A percentile compares a stretch with the other conserved stretches of the same genome.
phyloP scores from a whole-genome alignment of 2,797 vertebrate species.

The Phrynocephalus forsythii region DNA sequence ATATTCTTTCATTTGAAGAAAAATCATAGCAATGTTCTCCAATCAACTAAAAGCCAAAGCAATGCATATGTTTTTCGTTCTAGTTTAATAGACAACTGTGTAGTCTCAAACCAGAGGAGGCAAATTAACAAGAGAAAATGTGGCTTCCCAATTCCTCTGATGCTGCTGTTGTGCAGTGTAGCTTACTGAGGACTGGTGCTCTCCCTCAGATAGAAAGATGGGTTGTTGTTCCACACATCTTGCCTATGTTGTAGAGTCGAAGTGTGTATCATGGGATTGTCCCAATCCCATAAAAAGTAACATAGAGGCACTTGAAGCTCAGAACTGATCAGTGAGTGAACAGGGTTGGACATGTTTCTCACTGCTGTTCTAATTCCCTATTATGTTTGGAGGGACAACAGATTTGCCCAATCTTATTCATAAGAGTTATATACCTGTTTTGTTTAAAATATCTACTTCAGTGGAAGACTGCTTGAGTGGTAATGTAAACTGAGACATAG shows the following conservation, averaged over 20 bases:
- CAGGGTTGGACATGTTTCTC: not conserved
- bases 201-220: not conserved
- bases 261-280: not conserved
- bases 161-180: not conserved
- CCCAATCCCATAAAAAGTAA: not conserved
- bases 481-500: not conserved
- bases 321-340: not conserved
- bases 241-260: not conserved
- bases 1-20: not conserved
- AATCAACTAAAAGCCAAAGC: not conserved
- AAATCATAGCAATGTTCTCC: not conserved
- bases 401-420: not conserved
- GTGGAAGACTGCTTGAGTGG: not conserved
- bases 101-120: not conserved
- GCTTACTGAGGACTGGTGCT: not conserved
- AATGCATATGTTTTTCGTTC: not conserved
- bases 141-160: not conserved
- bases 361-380: not conserved
- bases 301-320: not conserved
- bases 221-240: not conserved
- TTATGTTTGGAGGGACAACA: not conserved
- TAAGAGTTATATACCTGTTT: not conserved
- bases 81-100: not conserved
- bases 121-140: not conserved
- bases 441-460: constrained; percentile 2